Evolutionary conservation across 2,888 invertebrate genomes (phyloP).

Genomic region (Aphodius granarius): DNA sequence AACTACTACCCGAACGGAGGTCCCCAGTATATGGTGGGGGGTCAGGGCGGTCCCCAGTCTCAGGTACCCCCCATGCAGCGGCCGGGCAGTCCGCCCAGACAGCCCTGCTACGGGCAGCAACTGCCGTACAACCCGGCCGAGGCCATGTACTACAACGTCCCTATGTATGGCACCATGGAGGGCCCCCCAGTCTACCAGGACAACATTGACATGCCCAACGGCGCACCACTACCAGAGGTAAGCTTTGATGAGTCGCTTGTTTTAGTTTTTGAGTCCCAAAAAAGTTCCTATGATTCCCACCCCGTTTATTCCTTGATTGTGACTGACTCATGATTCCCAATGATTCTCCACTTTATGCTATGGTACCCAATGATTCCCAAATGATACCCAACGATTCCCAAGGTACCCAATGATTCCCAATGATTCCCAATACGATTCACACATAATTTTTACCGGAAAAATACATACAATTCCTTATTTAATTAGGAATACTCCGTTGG

Average conservation of each 20-base stretch:
- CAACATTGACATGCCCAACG: constrained; percentile 43
- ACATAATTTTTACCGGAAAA: not conserved
- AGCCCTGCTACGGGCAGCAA: constrained; percentile 40
- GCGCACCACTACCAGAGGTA: constrained; percentile 41
- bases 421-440: not conserved
- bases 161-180: constrained; percentile 46
- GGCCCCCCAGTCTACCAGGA: constrained; percentile 41
- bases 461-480: not conserved
- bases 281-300: no score
- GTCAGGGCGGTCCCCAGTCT: constrained; percentile 38
- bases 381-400: not conserved
- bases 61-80: constrained; percentile 39
- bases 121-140: constrained; percentile 34
- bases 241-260: no score
- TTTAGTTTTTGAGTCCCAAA: no score
- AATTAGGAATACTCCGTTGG: not conserved
- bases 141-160: constrained; percentile 45
- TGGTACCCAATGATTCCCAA: not conserved
- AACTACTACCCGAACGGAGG: constrained; percentile 49
- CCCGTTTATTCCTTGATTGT: no score
- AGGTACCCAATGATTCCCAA: not conserved
- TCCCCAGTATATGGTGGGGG: constrained; percentile 43
- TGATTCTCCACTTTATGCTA: not conserved
- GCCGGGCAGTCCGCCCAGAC: constrained; percentile 41
- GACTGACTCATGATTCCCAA: not conserved